phyloP scores from a whole-genome alignment of 2,113 vertebrate species.

The Pantherophis guttatus region DNA sequence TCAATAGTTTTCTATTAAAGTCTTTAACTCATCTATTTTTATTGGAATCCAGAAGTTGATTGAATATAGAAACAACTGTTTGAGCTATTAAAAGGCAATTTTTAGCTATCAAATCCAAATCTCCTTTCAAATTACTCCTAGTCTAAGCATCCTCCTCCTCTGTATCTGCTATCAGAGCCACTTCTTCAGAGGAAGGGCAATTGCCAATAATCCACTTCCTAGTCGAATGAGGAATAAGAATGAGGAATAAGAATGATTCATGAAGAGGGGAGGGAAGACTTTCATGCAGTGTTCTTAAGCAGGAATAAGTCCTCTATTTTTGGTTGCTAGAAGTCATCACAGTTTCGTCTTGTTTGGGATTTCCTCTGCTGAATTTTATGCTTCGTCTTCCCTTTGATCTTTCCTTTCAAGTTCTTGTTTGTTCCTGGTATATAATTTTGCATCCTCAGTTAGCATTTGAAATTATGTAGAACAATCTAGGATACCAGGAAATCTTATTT shows the following conservation, averaged over 20 bases:
- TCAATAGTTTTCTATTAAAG: neutral
- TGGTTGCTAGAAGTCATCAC: neutral
- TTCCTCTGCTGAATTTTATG: neutral
- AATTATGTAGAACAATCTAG: neutral
- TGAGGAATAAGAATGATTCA: neutral
- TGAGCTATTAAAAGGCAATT: neutral
- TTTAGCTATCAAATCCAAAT: neutral
- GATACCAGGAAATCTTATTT: neutral
- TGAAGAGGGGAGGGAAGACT: neutral
- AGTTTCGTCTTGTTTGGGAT: neutral
- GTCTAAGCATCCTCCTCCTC: neutral
- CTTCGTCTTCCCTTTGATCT: neutral
- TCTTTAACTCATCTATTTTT: neutral
- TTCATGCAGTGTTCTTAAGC: neutral
- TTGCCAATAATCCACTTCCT: neutral
- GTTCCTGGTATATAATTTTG: neutral
- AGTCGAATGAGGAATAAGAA: neutral
- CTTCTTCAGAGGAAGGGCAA: neutral
- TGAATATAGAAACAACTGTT: neutral
- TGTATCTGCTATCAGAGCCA: neutral
- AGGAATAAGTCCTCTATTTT: neutral
- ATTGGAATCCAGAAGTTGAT: neutral
- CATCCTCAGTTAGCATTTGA: neutral
- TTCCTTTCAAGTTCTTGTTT: neutral
- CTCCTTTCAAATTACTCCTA: neutral